A percentile compares a stretch with the other conserved stretches of the same genome.
Conservation (phyloP, 2,113 vertebrate species). For the Macquaria australasica region DNA sequence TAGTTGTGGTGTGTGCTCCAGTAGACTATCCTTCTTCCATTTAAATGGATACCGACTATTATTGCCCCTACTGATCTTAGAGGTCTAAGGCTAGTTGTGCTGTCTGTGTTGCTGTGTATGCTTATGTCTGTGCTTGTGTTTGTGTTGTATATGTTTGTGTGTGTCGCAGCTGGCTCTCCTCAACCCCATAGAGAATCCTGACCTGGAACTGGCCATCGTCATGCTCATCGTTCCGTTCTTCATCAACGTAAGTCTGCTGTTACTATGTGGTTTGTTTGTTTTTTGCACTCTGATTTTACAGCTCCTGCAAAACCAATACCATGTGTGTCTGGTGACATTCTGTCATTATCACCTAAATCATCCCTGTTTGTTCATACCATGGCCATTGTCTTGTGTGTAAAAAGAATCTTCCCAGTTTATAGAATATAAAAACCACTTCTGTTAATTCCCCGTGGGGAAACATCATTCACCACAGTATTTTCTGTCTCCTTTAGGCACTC, state of each 20-base stretch:
- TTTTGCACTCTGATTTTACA: background rate
- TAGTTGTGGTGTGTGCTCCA: too few relatives aligned
- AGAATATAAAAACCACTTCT: background rate
- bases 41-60: background rate
- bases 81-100: background rate
- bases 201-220: conserved; percentile 95
- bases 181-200: conserved; percentile 93
- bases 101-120: conserved; percentile 4
- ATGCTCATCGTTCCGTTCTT: conserved; percentile 99
- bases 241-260: conserved; percentile 90
- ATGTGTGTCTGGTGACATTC: background rate
- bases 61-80: background rate
- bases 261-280: background rate
- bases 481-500: conserved; percentile 85
- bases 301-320: background rate
- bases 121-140: conserved; percentile 26
- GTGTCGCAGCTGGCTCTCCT: conserved; percentile 90
- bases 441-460: background rate
- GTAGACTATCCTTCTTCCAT: background rate
- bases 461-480: background rate
- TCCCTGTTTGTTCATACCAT: background rate
- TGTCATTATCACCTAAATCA: background rate
- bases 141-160: conserved; percentile 41
- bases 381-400: background rate
- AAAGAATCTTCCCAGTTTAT: background rate